Base-by-base conservation (phyloP, 2,888 invertebrate species). In the Aspidiotus rigidus region DNA sequence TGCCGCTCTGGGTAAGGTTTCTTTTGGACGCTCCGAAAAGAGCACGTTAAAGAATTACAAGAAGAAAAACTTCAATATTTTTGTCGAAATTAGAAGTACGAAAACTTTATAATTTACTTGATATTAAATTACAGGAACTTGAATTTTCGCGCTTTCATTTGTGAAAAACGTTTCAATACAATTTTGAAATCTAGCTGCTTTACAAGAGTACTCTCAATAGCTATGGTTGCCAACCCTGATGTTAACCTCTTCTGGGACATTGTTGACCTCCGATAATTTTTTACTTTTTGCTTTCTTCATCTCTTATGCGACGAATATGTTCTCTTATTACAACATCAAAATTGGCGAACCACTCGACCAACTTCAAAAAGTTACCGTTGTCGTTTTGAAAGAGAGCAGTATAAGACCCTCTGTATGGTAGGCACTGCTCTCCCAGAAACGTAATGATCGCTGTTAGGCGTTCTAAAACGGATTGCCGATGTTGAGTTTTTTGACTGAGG, bases 291-390 rank as follows among this genome's bases (percentile, higher is more conserved):
- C 57, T 13, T 54, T 44, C 49, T 44, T 44, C 49, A 44, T 44
- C 9, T 44, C 49, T 8, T 8, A 44, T 44, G 11, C 16, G 6
- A 39, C 66, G 53, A 42, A 67, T 17, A 59, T 67, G 66, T 67
- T 67, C 44, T 16, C 44, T 59, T 59, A 67, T 67, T 42, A 66
- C 11, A 44, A 16, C 13, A 57, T 66, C 66, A 16, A 53, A 42
- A 10, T 17, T 13, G 7, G 55, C 40, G 7, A 66, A 28, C 7
- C 40, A 44, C 13, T 66, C 66, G 7, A 57, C 40, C 3, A 41
- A n/a, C 57, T 67, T 41, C 16, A 66, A 40, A 66, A 67, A 67
- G 59, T 59, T 44, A 9, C 15, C 66, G 55, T 67, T 67, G 44
- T 67, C 44, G 56, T 67, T 59, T 49, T 59, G 1, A 13, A 59